Conservation (phyloP, 2,797 vertebrate genomes). For the Sebastes cheni region DNA sequence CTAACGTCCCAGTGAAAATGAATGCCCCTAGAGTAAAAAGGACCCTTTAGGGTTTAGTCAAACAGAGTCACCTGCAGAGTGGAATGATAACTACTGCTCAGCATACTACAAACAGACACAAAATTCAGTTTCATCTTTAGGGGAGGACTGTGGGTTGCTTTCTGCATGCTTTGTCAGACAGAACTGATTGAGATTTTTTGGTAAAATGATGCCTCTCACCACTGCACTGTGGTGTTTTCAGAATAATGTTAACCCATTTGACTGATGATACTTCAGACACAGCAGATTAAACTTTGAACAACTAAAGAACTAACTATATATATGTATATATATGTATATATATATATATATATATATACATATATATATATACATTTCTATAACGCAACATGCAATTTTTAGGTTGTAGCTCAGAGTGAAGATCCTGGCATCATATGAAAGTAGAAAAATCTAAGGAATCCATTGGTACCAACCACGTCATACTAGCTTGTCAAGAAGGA, state of each 20-base stretch:
- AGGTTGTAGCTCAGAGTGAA: no score
- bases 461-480: no score
- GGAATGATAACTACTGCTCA: background rate
- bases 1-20: conserved; percentile 24
- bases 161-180: background rate
- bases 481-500: no score
- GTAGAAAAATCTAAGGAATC: no score
- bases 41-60: conserved; percentile 1
- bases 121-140: background rate
- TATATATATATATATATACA: no score
- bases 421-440: no score
- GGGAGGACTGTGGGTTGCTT: background rate
- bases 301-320: background rate
- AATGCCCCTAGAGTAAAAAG: conserved; percentile 24
- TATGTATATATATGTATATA: no score
- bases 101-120: background rate
- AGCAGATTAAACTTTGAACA: background rate
- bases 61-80: conserved; percentile 2
- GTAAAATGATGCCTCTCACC: background rate
- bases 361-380: no score
- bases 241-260: background rate
- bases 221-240: background rate
- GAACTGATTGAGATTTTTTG: background rate
- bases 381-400: no score
- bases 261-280: background rate